phyloP scores from a whole-genome alignment of 2,113 vertebrate genomes.

The Anser brachyrhynchus region DNA sequence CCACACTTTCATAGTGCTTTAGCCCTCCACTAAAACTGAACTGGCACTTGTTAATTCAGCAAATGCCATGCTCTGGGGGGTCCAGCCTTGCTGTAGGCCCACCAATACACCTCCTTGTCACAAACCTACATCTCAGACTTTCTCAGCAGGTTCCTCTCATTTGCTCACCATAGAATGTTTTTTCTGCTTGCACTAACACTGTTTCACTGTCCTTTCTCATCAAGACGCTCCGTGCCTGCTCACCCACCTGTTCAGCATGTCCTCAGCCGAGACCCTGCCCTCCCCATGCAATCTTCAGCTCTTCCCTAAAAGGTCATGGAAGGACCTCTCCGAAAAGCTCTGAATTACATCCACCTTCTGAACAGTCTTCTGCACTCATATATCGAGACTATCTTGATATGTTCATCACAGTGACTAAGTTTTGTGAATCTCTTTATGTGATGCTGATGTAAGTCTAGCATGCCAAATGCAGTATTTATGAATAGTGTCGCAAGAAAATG shows the following conservation, averaged over 20 bases:
- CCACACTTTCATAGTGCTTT: no score
- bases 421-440: background rate
- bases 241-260: background rate
- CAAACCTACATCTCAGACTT: background rate
- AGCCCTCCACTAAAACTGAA: background rate
- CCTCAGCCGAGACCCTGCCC: background rate
- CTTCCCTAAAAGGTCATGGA: background rate
- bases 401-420: background rate
- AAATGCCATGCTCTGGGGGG: background rate
- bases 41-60: background rate
- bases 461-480: background rate
- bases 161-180: background rate
- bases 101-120: background rate
- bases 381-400: background rate
- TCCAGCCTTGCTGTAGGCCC: background rate
- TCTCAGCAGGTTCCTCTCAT: background rate
- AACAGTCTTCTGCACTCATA: background rate
- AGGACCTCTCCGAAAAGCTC: background rate
- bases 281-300: background rate
- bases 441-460: background rate
- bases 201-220: background rate
- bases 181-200: background rate
- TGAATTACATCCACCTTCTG: background rate
- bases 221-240: background rate
- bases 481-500: background rate